A percentile compares a stretch with the other conserved stretches of the same genome.
These are phyloP conservation scores for Felis chaus DNA, from an alignment of 2,113 vertebrate genomes.

Conservation along the genomic window DNA sequence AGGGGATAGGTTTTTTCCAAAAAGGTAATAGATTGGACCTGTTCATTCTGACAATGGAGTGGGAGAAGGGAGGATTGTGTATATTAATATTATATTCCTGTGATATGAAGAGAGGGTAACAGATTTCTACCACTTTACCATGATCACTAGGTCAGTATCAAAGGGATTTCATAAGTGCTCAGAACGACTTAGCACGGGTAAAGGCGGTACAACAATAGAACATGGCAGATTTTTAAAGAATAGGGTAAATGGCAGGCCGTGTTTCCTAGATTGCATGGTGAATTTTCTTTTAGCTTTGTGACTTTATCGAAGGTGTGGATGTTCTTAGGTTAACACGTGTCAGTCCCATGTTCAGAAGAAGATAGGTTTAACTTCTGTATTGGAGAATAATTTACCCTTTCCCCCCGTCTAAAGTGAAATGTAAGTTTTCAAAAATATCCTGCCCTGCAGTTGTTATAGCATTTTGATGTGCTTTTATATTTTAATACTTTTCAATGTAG, in stretches of 20 bases:
- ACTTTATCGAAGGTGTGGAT: background rate
- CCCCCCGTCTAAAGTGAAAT: background rate
- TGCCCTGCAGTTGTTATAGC: background rate
- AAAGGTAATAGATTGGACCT: background rate
- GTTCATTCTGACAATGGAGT: background rate
- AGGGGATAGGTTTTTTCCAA: background rate
- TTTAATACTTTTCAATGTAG: conserved; percentile 58
- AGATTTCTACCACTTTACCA: background rate
- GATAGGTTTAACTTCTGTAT: background rate
- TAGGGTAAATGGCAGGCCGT: background rate
- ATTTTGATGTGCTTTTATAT: conserved; percentile 53
- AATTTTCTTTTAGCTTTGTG: background rate
- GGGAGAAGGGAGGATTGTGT: background rate
- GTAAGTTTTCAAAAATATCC: conserved; percentile 33
- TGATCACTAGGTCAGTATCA: background rate
- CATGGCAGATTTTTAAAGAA: conserved; percentile 9
- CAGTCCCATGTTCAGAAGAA: background rate
- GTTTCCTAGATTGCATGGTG: background rate
- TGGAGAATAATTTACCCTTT: conserved; percentile 30
- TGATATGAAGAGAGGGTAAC: background rate
- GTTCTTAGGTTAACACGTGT: background rate
- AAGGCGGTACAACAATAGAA: background rate
- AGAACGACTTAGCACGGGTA: background rate
- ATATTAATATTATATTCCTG: background rate
- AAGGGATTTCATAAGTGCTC: background rate